Conservation (phyloP, 2,888 invertebrate species). For the Carpatolechia fugitivella region DNA sequence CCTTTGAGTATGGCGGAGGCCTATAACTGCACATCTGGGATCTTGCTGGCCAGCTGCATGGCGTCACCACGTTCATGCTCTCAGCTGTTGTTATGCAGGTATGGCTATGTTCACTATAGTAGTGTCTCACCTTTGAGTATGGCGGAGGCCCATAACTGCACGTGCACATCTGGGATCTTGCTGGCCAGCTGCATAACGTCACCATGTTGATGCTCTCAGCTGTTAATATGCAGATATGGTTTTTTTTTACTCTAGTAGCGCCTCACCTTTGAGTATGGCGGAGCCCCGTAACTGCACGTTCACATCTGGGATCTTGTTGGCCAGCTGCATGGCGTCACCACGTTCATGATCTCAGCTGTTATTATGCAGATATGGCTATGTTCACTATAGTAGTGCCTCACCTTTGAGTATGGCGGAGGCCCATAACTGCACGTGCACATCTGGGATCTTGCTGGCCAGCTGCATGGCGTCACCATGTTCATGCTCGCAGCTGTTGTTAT, state of each 20-base stretch:
- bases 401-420: conserved; percentile 79
- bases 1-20: conserved; percentile 79
- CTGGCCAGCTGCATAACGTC: conserved; percentile 98
- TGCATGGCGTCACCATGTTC: too few species aligned
- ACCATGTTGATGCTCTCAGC: too few species aligned
- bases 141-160: conserved; percentile 84
- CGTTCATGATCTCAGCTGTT: too few species aligned
- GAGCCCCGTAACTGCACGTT: conserved; percentile 90
- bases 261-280: conserved; percentile 81
- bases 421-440: conserved; percentile 96
- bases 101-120: too few species aligned
- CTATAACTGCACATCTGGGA: conserved; percentile 96
- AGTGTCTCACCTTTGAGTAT: conserved; percentile 82
- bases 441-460: conserved; percentile 98
- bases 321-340: conserved; percentile 98
- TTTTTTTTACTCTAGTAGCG: too few species aligned
- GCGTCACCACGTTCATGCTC: too few species aligned
- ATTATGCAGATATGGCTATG: too few species aligned
- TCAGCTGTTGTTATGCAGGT: too few species aligned
- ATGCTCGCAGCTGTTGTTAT: too few species aligned
- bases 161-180: conserved; percentile 98
- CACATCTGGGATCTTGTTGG: conserved; percentile 98
- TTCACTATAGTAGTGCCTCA: too few species aligned
- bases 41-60: conserved; percentile 98
- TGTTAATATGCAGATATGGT: too few species aligned